Base-by-base conservation (phyloP, 2,888 invertebrate genomes). In the Dryobota labecula region DNA sequence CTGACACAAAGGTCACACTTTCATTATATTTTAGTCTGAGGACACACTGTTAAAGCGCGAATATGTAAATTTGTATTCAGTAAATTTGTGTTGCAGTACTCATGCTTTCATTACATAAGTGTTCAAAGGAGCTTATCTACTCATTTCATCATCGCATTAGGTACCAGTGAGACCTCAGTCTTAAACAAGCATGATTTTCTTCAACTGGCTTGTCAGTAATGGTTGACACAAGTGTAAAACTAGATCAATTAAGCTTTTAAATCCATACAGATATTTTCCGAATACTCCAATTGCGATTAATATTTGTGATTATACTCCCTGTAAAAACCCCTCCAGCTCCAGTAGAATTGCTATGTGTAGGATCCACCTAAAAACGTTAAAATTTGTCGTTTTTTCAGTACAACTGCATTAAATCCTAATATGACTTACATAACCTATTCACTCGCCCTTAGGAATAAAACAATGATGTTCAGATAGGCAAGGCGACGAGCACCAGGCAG, bases 401-500 rank as follows among this genome's bases (percentile, higher is more conserved):
- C n/a, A 47, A 76, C 54, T 60, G 63, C 51, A 63, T 58, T 64
- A 41, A 57, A n/a, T 56, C 51, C 11, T 73, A 71, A 49, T 65
- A 78, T 58, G 49, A 71, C 41, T 75, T 80, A 71, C 45, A 63
- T 75, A 70, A 73, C 11, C 33, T 63, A 71, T 63, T 70, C 54
- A 62, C 70, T 76, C 68, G 64, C 78, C 73, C 66, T 73, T 61
- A 62, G 27, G 47, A 70, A 54, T 78, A 68, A 63, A 62, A 76
- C 67, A 54, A 56, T 38, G 73, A 45, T 70, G 68, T 68, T 73
- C 30, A 56, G 56, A 71, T 24, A 57, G 78, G 70, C 77, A 80
- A 65, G 70, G 70, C 70, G 47, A 73, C 62, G 76, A 83, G 81
- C 83, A 76, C 78, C 81, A 72, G 54, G 61, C 62, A 58, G 41